Evolutionary conservation across 2,113 vertebrate genomes (phyloP).

Genomic region (Mola mola): DNA sequence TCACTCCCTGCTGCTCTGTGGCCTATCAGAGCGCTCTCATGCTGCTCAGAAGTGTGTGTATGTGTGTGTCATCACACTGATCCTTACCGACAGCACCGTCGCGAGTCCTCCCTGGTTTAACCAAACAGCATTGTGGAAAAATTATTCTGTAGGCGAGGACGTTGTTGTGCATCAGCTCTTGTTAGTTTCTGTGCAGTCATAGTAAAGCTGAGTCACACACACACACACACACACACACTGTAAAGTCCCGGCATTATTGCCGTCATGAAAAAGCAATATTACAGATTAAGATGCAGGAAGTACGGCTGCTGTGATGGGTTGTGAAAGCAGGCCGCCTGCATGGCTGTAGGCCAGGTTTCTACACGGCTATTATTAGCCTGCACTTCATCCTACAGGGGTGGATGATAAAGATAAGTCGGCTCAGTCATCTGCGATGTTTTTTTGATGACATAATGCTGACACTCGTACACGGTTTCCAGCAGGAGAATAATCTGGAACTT

Average conservation of each 20-base stretch:
- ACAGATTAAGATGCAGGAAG: background rate
- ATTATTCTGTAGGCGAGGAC: no score
- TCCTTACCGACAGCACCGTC: constrained; percentile 47
- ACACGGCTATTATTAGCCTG: constrained; percentile 44
- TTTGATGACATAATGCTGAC: constrained; percentile 32
- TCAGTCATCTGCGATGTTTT: constrained; percentile 41
- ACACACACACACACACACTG: constrained; percentile 15
- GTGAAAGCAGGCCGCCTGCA: constrained; percentile 35
- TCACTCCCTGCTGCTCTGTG: constrained; percentile 49
- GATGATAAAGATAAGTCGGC: constrained; percentile 46
- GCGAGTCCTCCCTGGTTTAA: constrained; percentile 47
- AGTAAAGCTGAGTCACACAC: constrained; percentile 29
- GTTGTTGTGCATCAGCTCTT: constrained; percentile 3
- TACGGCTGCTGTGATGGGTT: background rate
- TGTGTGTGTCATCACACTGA: constrained; percentile 42
- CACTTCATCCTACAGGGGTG: constrained; percentile 51
- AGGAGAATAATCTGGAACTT: background rate
- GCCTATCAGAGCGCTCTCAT: constrained; percentile 42
- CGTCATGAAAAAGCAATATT: background rate
- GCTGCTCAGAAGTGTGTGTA: constrained; percentile 34
- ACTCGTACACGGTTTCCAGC: background rate
- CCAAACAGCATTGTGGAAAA: constrained; percentile 22
- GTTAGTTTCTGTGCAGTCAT: constrained; percentile 13
- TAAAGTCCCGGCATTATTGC: background rate
- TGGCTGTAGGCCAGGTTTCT: constrained; percentile 42